Evolutionary conservation across 2,113 vertebrate genomes (phyloP), one percentile per base, ranked within the genome.

Genomic region (Pelmatolapia mariae): DNA sequence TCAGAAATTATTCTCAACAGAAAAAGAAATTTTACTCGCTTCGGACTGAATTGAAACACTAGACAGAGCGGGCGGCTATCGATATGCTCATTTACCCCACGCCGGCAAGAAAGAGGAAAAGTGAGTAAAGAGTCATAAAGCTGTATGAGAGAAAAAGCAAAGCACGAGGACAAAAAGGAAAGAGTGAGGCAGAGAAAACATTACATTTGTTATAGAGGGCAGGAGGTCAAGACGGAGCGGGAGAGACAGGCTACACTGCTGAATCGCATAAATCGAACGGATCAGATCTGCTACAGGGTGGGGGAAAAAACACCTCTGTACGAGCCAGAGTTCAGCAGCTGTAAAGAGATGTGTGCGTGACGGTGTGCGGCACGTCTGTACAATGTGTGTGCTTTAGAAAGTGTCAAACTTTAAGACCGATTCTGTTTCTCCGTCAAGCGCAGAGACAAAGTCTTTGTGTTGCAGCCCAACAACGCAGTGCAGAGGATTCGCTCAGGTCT

Each of bases 1-100:
- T 91, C 57, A 82, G 81, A 90, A 91, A 92, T 78, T 91, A 91
- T 89, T 89, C 89, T 86, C 61, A 66, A 78, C 7, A 12, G n/a
- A 57, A 79, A 71, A 86, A 87, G 43, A 85, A 86, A 83, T 90
- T 83, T 66, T 29, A n/a, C 22, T 82, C 45, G n/a, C 3, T 29
- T 80, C 29, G 36, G 68, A 81, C 63, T 26, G 63, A 79, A 54
- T 6, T 71, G 80, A 86, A 91, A 85, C 87, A 87, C 13, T 83
- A 83, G 52, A 89, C 76, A 29, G 89, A 92, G 66, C 83, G 52
- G 73, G 80, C 82, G 52, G 86, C 73, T 38, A 83, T 89, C 36
- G 57, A 84, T 91, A 71, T 52, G 86, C 81, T 92, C 87, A 86
- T 90, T 93, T 57, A 93, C 68, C 26, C 54, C 83, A 86, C 38